Evolutionary conservation across 2,888 invertebrate genomes (phyloP), one percentile per base, ranked within the genome.

Genomic region (Aphidius colemani): DNA sequence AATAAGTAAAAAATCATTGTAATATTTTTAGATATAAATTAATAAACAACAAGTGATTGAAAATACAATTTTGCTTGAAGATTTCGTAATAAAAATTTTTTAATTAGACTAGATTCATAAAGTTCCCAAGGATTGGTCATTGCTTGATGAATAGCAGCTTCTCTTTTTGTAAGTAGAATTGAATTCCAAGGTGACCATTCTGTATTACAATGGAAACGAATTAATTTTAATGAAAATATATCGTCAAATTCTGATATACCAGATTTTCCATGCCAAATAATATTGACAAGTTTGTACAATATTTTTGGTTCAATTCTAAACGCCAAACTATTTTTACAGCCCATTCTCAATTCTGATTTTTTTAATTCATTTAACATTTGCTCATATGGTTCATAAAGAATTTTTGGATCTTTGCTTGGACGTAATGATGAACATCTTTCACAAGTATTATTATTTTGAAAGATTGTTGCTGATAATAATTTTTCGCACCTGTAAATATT

Each of bases 171-270:
- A 3, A 96, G 84, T 49, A 96, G 85, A 70, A 96, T 87, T 77
- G 93, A 94, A 81, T 97, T 97, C 96, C 97, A 97, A 0, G 96
- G 96, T 0, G 95, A 88, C 96, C 96, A 97, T 71, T 92, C 91
- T 68, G 88, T 85, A 48, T 88, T 84, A 44, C 86, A 86, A 69
- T 88, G 85, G 92, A 96, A 96, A 18, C 96, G 88, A 63, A 90
- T 90, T 66, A 96, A 83, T 74, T 88, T 85, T 66, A 96, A 84
- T 71, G 91, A 88, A 58, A 88, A 88, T 10, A 93, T 83, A 75
- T 94, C 91, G 67, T 85, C 86, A 76, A 88, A 89, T 75, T 94
- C 94, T 72, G 93, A 94, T 50, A 96, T 86, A 1, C 90, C 90
- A 0, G 95, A 96, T 82, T 91, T 93, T 0, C 91, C 88, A 77